These are phyloP conservation scores for Drosophila tristis DNA, from an alignment of 1,140 invertebrate genomes.

Conservation along the genomic window DNA sequence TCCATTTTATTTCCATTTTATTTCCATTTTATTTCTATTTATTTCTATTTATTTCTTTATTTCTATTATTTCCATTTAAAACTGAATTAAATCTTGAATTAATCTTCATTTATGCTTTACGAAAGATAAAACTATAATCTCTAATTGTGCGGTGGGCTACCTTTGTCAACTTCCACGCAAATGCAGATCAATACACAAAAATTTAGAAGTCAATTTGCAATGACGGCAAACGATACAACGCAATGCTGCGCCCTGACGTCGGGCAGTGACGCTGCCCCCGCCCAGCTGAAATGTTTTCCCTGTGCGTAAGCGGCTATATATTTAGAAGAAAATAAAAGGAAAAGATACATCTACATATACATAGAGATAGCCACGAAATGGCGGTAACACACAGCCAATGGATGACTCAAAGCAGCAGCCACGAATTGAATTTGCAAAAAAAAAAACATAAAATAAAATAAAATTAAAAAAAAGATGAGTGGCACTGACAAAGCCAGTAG, in stretches of 20 bases:
- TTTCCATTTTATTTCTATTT: too few species aligned
- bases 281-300: constrained; percentile 25
- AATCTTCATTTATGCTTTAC: too few species aligned
- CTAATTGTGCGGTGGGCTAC: too few species aligned
- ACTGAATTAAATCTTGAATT: too few species aligned
- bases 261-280: constrained; percentile 17
- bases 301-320: constrained; percentile 61
- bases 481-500: not conserved
- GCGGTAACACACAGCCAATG: constrained; percentile 10
- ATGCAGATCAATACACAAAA: constrained; percentile 36
- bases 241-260: constrained; percentile 25
- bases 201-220: constrained; percentile 73
- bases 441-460: not conserved
- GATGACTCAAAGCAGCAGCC: constrained; percentile 29
- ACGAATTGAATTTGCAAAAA: not conserved
- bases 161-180: not conserved
- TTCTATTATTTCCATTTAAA: too few species aligned
- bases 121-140: too few species aligned
- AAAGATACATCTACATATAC: too few species aligned
- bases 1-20: too few species aligned
- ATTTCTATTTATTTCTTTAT: too few species aligned
- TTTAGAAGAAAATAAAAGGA: constrained; percentile 26
- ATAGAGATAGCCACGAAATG: constrained; percentile 1
- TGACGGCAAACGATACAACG: constrained; percentile 19
- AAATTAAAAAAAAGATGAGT: not conserved